These are phyloP conservation scores for Microhierax caerulescens DNA, from an alignment of 2,797 vertebrate genomes.

Conservation along the genomic window DNA sequence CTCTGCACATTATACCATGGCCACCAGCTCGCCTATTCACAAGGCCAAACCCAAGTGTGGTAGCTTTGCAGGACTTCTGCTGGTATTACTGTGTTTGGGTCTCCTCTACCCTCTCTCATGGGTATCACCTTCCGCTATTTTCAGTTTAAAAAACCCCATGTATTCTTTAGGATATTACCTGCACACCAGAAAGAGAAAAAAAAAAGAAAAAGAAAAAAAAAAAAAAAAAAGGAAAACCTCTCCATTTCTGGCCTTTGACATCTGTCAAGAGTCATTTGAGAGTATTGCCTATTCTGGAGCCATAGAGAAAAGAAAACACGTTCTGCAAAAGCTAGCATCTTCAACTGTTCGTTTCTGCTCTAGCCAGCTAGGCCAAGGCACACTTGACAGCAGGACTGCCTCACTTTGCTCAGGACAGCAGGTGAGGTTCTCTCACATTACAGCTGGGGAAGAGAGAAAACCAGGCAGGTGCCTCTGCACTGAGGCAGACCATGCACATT, in stretches of 20 bases:
- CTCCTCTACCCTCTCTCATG: neutral
- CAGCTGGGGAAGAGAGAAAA: neutral
- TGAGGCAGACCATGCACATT: neutral
- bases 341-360: neutral
- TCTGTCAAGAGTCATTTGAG: neutral
- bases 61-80: neutral
- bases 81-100: neutral
- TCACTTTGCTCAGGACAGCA: neutral
- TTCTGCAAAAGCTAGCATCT: neutral
- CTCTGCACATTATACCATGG: neutral
- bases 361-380: neutral
- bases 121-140: neutral
- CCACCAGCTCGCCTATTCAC: neutral
- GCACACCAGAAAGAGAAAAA: fast-evolving
- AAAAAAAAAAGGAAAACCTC: neutral
- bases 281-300: neutral
- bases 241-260: neutral
- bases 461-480: neutral
- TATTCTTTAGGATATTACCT: neutral
- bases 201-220: neutral
- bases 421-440: neutral
- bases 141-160: fast-evolving
- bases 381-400: neutral
- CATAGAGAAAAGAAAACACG: neutral
- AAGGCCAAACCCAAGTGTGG: neutral